Conservation (phyloP, 2,888 invertebrate genomes). For the Cephonodes hylas region DNA sequence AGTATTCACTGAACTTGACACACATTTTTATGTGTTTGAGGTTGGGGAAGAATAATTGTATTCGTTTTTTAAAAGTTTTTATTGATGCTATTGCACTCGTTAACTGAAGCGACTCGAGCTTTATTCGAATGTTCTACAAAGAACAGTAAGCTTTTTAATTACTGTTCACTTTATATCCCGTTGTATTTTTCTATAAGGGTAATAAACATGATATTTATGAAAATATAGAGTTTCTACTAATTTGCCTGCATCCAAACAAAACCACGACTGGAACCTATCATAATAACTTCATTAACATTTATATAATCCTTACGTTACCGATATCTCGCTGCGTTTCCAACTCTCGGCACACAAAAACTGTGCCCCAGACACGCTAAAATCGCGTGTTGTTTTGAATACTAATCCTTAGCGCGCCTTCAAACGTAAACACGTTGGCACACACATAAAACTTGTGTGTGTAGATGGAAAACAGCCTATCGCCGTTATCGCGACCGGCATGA, state of each 20-base stretch:
- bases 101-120: too few relatives aligned
- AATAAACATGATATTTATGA: neutral
- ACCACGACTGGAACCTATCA: neutral
- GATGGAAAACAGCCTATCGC: constrained; percentile 44
- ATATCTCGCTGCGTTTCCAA: neutral
- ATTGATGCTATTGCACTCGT: neutral
- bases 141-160: neutral
- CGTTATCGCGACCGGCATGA: constrained; percentile 53
- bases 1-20: neutral
- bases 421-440: constrained; percentile 26
- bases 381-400: constrained; percentile 8
- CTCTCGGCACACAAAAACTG: constrained; percentile 4
- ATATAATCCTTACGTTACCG: constrained; percentile 6
- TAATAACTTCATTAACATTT: constrained; percentile 8
- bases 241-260: neutral
- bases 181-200: neutral
- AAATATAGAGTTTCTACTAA: neutral
- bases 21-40: neutral
- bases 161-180: neutral
- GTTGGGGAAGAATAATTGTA: neutral
- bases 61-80: neutral
- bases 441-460: constrained; percentile 34
- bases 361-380: constrained; percentile 6
- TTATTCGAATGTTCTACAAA: too few relatives aligned
- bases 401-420: constrained; percentile 2